Percentiles rank a stretch among this genome's conserved stretches.
phyloP scores from a whole-genome alignment of 2,888 invertebrate genomes.

The Ryuthela nishihirai region DNA sequence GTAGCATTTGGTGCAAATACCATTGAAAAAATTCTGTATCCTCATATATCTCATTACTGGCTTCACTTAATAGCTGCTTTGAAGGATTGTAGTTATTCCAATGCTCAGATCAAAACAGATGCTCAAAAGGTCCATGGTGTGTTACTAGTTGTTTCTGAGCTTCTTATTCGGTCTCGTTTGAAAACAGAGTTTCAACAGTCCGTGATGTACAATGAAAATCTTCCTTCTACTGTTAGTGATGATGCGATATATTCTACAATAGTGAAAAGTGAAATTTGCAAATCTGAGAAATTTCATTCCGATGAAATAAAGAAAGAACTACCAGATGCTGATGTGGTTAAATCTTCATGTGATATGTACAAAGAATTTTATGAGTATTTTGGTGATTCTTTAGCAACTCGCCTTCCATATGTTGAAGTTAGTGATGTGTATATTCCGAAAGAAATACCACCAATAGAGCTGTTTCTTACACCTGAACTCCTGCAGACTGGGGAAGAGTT shows the following conservation, averaged over 20 bases:
- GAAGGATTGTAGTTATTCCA: slow-evolving; percentile 43
- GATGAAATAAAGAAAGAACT: no score
- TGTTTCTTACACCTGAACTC: slow-evolving; percentile 42
- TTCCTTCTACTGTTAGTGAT: no score
- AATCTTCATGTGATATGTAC: slow-evolving; percentile 44
- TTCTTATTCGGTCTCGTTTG: not conserved
- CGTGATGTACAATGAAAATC: no score
- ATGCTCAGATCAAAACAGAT: slow-evolving; percentile 45
- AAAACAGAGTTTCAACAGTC: not conserved
- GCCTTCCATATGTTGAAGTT: slow-evolving; percentile 45
- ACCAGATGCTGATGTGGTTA: no score
- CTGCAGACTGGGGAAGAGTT: slow-evolving; percentile 45
- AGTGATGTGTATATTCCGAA: slow-evolving; percentile 43
- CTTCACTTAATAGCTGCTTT: slow-evolving; percentile 46
- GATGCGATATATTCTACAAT: no score
- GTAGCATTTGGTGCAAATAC: slow-evolving; percentile 48
- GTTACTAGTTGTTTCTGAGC: slow-evolving; percentile 45
- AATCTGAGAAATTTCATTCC: no score
- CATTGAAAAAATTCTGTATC: slow-evolving; percentile 47
- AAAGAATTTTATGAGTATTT: slow-evolving; percentile 48
- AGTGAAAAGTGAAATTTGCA: no score
- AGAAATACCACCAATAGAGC: slow-evolving; percentile 41
- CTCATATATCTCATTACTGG: slow-evolving; percentile 47
- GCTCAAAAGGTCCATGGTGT: slow-evolving; percentile 50
- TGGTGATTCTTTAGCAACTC: slow-evolving; percentile 48